phyloP scores from a whole-genome alignment of 2,113 vertebrate genomes.

The Saimiri boliviensis region DNA sequence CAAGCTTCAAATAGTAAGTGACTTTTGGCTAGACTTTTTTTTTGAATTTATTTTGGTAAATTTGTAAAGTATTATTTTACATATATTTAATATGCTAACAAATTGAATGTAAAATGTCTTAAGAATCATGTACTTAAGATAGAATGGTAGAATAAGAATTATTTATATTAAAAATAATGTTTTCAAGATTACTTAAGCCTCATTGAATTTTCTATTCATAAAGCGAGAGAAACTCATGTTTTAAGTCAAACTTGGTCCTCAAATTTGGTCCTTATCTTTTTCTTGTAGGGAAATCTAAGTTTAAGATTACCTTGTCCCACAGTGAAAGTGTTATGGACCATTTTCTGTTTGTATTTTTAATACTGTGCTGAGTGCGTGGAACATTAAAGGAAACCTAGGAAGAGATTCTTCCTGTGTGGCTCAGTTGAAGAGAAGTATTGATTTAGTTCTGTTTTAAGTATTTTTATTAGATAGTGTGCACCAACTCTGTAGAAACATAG shows the following conservation, averaged over 20 bases:
- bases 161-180: constrained; percentile 19
- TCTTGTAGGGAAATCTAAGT: not conserved
- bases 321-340: not conserved
- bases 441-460: not conserved
- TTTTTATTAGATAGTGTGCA: not conserved
- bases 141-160: constrained; percentile 8
- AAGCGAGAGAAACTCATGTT: constrained; percentile 32
- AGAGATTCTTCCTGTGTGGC: not conserved
- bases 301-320: not conserved
- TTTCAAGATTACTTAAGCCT: constrained; percentile 6
- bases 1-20: constrained; percentile 99
- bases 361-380: not conserved
- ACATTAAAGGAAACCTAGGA: not conserved
- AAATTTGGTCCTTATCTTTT: constrained; percentile 5
- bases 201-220: not conserved
- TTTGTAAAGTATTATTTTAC: constrained; percentile 1
- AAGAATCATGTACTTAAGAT: not conserved
- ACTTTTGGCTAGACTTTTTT: not conserved
- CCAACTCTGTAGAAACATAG: not conserved
- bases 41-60: constrained; percentile 40
- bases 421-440: constrained; percentile 21
- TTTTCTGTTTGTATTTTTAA: constrained; percentile 32
- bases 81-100: not conserved
- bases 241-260: constrained; percentile 46
- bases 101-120: not conserved